phyloP scores from a whole-genome alignment of 2,113 vertebrate genomes.

The Crotalus tigris region DNA sequence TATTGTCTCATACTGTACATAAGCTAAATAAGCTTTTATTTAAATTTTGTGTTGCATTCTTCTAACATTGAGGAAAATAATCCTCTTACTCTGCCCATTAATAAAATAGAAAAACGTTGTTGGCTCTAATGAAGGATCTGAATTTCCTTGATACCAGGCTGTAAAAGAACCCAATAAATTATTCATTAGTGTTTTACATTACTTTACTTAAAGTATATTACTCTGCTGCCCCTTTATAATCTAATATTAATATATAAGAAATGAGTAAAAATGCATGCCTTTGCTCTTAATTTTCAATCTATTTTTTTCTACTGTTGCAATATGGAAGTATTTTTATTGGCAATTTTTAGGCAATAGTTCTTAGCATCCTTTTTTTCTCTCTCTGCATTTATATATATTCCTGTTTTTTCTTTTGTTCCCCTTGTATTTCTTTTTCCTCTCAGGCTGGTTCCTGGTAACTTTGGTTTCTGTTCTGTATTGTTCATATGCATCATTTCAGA shows the following conservation, averaged over 20 bases:
- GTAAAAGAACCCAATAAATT: background rate
- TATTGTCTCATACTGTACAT: slow-evolving; percentile 66
- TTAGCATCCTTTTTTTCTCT: background rate
- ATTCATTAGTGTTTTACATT: background rate
- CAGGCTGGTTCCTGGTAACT: background rate
- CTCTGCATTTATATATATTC: background rate
- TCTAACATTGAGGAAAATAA: background rate
- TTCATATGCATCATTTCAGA: too few relatives aligned
- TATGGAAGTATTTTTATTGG: background rate
- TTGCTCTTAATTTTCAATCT: background rate
- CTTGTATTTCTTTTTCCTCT: background rate
- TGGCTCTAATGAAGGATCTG: background rate
- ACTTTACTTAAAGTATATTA: background rate
- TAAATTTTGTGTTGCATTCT: slow-evolving; percentile 38
- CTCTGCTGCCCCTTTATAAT: background rate
- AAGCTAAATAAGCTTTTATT: slow-evolving; percentile 67
- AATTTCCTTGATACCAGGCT: background rate
- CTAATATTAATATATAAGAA: background rate
- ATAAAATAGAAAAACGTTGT: background rate
- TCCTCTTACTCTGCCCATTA: background rate
- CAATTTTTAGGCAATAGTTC: background rate
- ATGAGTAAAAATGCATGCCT: background rate
- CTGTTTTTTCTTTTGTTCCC: background rate
- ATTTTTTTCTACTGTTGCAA: background rate
- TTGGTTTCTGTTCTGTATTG: background rate